These are phyloP conservation scores for Invenusta paracnida DNA, from an alignment of 2,888 invertebrate genomes.

Conservation along the genomic window DNA sequence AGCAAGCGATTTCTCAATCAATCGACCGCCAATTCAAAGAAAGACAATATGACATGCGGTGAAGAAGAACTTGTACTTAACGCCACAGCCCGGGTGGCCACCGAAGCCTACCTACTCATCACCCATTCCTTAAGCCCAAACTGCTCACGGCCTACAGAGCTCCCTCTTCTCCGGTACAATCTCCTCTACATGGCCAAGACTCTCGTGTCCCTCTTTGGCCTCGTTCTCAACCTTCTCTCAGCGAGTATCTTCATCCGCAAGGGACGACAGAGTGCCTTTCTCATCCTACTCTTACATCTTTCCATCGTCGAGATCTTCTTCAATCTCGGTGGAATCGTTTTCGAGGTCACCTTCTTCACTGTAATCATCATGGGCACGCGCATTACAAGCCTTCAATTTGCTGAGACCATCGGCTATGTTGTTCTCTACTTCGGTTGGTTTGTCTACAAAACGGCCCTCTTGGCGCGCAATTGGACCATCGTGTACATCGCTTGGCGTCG, in stretches of 20 bases:
- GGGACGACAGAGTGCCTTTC: neutral
- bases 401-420: neutral
- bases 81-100: no score
- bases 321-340: neutral
- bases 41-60: no score
- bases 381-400: neutral
- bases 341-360: neutral
- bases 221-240: neutral
- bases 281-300: neutral
- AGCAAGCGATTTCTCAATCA: no score
- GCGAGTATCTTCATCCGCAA: neutral
- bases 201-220: neutral
- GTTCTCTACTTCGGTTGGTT: neutral
- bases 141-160: neutral
- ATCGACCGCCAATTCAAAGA: no score
- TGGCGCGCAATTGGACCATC: neutral
- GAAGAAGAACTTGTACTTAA: no score
- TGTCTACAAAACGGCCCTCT: conserved; percentile 7
- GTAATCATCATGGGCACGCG: neutral
- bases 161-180: neutral
- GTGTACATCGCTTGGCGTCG: conserved; percentile 30
- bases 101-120: no score
- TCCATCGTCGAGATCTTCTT: neutral
- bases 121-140: no score
- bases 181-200: neutral